Evolutionary conservation across 2,113 vertebrate genomes (phyloP), one percentile per base, ranked within the genome.

Genomic region (Anolis carolinensis): DNA sequence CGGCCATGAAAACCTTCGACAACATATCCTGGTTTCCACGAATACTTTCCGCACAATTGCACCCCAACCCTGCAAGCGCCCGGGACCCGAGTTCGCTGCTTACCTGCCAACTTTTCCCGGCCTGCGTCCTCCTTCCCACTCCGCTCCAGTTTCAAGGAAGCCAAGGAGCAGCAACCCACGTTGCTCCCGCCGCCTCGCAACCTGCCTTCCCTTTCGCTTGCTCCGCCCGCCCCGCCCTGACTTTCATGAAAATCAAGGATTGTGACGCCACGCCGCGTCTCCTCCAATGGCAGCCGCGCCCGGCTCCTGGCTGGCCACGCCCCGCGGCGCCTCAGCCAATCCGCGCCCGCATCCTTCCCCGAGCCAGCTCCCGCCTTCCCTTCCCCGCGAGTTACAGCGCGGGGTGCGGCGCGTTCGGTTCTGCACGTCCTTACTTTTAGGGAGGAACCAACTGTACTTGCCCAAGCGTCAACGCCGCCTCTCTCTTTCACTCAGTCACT

Each of bases 361-460:
- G 13, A 32, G 87, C 83, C 55, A 84, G 90, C 87, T 67, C 82
- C 87, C 79, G 6, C 87, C 85, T 82, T 65, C n/a, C 14, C 87
- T 52, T 77, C 82, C 50, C 63, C 34, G 91, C 8, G 93, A 90
- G 95, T 95, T 95, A 95, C 95, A 96, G 96, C 93, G 79, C 96
- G 96, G 96, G 96, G 96, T 96, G 97, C 96, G 96, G 97, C 93
- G 97, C 98, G 98, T 98, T 98, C 97, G 92, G 91, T 98, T 98
- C 94, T 96, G 98, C 98, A 98, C 98, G 98, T 98, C 98, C 95
- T 59, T 97, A 97, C 96, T 96, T 96, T 94, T 13, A 93, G 97
- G 97, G 97, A 95, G 89, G 92, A 97, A 98, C 98, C 96, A 97
- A 96, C 97, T 90, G 88, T 88, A 88, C 86, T 85, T 65, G 85